Conservation (phyloP, 2,113 vertebrate genomes). For the Platanista minor region DNA sequence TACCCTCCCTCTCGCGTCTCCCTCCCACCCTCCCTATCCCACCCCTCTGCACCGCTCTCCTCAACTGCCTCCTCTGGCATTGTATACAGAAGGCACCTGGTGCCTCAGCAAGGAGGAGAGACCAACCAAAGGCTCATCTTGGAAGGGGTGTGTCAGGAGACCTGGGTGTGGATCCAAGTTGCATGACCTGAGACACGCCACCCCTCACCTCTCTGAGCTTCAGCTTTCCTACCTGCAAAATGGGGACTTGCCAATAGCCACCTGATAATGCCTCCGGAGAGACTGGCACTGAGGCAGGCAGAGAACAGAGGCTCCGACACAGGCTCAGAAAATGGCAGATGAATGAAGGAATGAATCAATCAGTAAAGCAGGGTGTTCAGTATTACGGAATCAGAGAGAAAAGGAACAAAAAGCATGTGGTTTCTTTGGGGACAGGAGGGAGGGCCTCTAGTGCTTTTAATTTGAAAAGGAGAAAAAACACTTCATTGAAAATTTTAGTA, state of each 20-base stretch:
- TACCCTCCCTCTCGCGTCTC: too few species aligned
- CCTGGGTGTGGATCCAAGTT: neutral
- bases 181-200: neutral
- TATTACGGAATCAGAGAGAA: constrained; percentile 1
- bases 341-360: neutral
- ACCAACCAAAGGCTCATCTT: neutral
- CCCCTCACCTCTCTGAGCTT: neutral
- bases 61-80: neutral
- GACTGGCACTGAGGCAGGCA: neutral
- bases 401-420: neutral
- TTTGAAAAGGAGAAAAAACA: constrained; percentile 10
- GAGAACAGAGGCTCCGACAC: neutral
- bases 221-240: neutral
- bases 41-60: neutral
- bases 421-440: constrained; percentile 27
- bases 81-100: neutral
- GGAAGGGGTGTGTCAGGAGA: neutral
- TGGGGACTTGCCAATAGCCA: neutral
- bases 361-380: neutral
- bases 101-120: neutral
- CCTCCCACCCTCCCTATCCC: too few species aligned
- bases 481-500: constrained; percentile 61
- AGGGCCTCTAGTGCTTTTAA: constrained; percentile 52
- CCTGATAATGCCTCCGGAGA: neutral
- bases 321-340: neutral